Evolutionary conservation across 2,113 vertebrate genomes (phyloP).

Genomic region (Eubucco bourcierii): DNA sequence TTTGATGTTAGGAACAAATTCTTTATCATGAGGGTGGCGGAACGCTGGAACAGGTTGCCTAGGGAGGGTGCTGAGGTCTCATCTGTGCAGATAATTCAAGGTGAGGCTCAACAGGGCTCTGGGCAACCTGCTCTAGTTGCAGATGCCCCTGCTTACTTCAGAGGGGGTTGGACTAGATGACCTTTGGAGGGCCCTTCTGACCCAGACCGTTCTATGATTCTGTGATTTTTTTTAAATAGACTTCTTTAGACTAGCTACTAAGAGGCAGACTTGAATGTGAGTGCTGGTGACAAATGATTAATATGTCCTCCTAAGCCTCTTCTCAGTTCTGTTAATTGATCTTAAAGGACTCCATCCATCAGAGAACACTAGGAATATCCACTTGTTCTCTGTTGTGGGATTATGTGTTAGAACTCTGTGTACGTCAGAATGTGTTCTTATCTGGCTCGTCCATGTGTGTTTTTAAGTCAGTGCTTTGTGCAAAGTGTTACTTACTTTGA

Average conservation of each 20-base stretch:
- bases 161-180: too few species aligned
- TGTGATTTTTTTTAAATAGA: background rate
- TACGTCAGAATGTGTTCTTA: background rate
- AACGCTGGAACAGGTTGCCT: too few species aligned
- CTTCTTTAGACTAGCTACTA: background rate
- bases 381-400: background rate
- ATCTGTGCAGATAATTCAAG: too few species aligned
- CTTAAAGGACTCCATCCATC: background rate
- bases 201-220: too few species aligned
- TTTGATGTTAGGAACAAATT: too few species aligned
- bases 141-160: too few species aligned
- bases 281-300: background rate
- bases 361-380: background rate
- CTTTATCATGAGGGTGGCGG: too few species aligned
- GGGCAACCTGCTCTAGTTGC: too few species aligned
- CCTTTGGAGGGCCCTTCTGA: too few species aligned
- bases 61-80: too few species aligned
- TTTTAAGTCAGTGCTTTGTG: background rate
- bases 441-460: background rate
- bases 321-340: background rate
- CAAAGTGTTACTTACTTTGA: background rate
- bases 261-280: background rate
- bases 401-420: background rate
- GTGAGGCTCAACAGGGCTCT: too few species aligned
- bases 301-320: background rate